Base-by-base conservation (phyloP, 2,113 vertebrate genomes). In the Grallaria varia region DNA sequence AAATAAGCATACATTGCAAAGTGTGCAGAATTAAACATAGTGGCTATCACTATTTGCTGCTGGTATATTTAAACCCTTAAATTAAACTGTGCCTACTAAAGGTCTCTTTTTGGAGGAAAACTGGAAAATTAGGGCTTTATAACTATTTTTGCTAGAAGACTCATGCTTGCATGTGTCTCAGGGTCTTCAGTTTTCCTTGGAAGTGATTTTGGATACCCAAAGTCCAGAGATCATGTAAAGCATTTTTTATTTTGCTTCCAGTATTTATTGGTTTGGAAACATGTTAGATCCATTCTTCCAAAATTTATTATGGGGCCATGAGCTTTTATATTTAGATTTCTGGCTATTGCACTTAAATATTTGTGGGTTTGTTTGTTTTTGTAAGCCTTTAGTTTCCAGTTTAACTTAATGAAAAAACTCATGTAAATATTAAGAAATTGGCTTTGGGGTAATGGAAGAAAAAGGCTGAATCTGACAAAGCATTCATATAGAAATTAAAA, bases 61-160 rank as follows among this genome's bases (percentile, higher is more conserved):
- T 95, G 96, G 78, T 96, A 42, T 90, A 94, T 96, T 96, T 93
- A 95, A 96, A 97, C 95, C 64, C 56, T 94, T 91, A 78, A 95
- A 87, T 94, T 95, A 93, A 97, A 96, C 88, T 91, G 89, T 97
- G 96, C 97, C 96, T 97, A 96, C 56, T 93, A 92, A 96, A 96
- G 91, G 75, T 96, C 75, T 96, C 73, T 96, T 94, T 83, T 95
- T 91, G 83, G 93, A 96, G 93, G 87, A 96, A 97, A 97, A 98
- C 96, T 97, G 96, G 96, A 97, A 97, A 95, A 95, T 89, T 89
- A 92, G 90, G 92, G 82, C 71, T 96, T 96, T 95, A 64, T 89
- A 96, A 90, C 76, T 96, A 91, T 94, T 97, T 98, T 96, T 95
- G 93, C 96, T 96, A 95, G 97, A 97, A 97, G 97, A 97, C 95